phyloP scores from a whole-genome alignment of 1,140 invertebrate species.

The Hermetia illucens region DNA sequence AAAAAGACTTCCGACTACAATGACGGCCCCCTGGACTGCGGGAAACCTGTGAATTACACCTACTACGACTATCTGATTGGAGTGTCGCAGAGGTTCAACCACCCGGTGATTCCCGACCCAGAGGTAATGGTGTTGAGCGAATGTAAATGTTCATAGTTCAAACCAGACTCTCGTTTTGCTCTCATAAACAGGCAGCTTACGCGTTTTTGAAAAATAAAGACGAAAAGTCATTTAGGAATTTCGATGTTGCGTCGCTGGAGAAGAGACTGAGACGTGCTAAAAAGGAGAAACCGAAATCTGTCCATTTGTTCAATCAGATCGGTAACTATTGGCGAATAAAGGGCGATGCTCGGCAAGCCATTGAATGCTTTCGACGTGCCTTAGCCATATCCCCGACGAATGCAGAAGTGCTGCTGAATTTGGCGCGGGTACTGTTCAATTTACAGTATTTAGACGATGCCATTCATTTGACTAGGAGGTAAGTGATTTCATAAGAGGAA shows the following conservation, averaged over 20 bases:
- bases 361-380: conserved; percentile 75
- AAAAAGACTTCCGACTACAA: conserved; percentile 32
- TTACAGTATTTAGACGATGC: conserved; percentile 80
- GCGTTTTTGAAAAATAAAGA: conserved; percentile 32
- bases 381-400: conserved; percentile 74
- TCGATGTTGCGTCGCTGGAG: conserved; percentile 66
- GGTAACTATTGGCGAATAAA: conserved; percentile 80
- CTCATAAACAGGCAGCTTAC: conserved; percentile 8
- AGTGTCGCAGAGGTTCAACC: conserved; percentile 55
- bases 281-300: conserved; percentile 74
- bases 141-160: not conserved
- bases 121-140: conserved; percentile 22
- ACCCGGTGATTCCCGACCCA: conserved; percentile 50
- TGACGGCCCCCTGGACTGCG: conserved; percentile 62
- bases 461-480: conserved; percentile 65
- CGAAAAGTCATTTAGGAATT: conserved; percentile 46
- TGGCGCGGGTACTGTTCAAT: conserved; percentile 70
- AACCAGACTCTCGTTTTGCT: not conserved
- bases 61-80: conserved; percentile 78
- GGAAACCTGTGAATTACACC: conserved; percentile 74
- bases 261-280: conserved; percentile 64
- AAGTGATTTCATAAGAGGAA: too few relatives aligned
- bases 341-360: conserved; percentile 66
- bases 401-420: conserved; percentile 67
- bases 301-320: conserved; percentile 76